Evolutionary conservation across 1,140 invertebrate species (phyloP).

Genomic region (Orchesella cincta): DNA sequence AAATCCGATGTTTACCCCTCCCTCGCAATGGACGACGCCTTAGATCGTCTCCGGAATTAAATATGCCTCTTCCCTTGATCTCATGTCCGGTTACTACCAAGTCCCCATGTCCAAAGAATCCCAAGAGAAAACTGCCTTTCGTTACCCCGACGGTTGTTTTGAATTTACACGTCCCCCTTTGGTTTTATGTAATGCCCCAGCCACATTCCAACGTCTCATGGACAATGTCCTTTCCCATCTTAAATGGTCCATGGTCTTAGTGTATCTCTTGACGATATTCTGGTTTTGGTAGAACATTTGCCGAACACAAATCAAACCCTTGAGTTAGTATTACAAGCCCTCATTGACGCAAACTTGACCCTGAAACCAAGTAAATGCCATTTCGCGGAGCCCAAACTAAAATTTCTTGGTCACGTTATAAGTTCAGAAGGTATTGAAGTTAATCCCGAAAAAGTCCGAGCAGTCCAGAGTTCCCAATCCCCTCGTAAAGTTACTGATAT

Average conservation of each 20-base stretch:
- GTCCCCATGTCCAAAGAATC: conserved; percentile 47
- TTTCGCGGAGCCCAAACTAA: conserved; percentile 13
- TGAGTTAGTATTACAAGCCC: background rate
- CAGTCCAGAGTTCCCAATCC: conserved; percentile 1
- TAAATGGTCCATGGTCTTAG: conserved; percentile 40
- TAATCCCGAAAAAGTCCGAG: background rate
- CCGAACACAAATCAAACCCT: conserved; percentile 25
- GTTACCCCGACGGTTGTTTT: conserved; percentile 55
- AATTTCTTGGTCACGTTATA: conserved; percentile 39
- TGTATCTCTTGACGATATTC: conserved; percentile 54
- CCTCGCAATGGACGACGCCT: conserved; percentile 27
- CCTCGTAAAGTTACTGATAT: conserved; percentile 44
- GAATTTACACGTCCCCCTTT: conserved; percentile 54
- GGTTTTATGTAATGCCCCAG: conserved; percentile 54
- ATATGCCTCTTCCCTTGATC: conserved; percentile 26
- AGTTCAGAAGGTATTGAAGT: conserved; percentile 18
- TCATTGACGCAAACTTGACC: conserved; percentile 19
- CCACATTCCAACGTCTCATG: conserved; percentile 56
- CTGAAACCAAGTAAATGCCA: conserved; percentile 40
- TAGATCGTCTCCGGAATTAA: conserved; percentile 7
- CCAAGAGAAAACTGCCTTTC: conserved; percentile 57
- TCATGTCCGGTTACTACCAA: conserved; percentile 51
- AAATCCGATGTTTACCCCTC: conserved; percentile 8
- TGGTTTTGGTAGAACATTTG: conserved; percentile 29
- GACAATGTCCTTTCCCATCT: conserved; percentile 50